Conservation (phyloP, 2,888 invertebrate genomes). For the Melangyna quadrimaculata region DNA sequence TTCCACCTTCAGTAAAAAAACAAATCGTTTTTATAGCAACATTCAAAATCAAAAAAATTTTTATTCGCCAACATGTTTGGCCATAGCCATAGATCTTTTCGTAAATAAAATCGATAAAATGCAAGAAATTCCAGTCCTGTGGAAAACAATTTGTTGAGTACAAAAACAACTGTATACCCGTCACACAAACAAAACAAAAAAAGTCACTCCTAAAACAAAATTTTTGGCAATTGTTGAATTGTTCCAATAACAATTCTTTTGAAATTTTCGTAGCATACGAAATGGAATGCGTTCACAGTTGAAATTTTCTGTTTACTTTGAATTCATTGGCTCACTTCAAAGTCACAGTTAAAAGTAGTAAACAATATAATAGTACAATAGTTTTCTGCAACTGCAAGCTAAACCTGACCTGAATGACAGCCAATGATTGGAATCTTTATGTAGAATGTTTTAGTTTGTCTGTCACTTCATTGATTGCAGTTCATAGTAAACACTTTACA, state of each 20-base stretch:
- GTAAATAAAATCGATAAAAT: conserved; percentile 52
- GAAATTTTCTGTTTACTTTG: conserved; percentile 25
- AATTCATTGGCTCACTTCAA: conserved; percentile 4
- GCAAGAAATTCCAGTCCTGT: neutral
- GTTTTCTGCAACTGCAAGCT: too few species aligned
- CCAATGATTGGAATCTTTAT: too few species aligned
- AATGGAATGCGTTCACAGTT: conserved; percentile 25
- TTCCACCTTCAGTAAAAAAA: too few species aligned
- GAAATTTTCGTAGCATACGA: neutral
- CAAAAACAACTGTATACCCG: conserved; percentile 19
- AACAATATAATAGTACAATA: too few species aligned
- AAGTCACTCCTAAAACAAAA: neutral
- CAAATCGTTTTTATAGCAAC: too few species aligned
- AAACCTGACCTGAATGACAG: too few species aligned
- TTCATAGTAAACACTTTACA: too few species aligned
- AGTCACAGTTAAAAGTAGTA: too few species aligned
- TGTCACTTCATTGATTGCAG: too few species aligned
- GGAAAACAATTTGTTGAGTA: conserved; percentile 25
- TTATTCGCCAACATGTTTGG: conserved; percentile 46
- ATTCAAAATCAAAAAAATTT: too few species aligned
- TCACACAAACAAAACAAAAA: neutral
- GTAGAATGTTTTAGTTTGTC: too few species aligned
- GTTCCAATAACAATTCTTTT: conserved; percentile 12
- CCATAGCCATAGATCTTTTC: conserved; percentile 38
- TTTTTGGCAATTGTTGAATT: conserved; percentile 31